These are phyloP conservation scores for Drosophila sucinea DNA, from an alignment of 1,140 invertebrate genomes.

Conservation along the genomic window DNA sequence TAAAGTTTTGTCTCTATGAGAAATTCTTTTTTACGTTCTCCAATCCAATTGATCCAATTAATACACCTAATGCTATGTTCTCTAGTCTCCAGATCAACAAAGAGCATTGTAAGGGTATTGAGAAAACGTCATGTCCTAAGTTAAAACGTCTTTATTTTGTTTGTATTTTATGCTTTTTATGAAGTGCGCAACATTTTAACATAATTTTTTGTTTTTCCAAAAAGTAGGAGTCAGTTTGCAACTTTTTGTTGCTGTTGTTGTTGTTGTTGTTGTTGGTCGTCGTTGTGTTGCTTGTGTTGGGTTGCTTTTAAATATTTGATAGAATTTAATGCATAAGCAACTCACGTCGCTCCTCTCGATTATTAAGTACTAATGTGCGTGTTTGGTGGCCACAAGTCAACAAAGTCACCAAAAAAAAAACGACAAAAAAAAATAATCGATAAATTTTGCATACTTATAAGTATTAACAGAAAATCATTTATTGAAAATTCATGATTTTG, in stretches of 20 bases:
- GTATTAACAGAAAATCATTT: no score
- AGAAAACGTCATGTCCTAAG: background rate
- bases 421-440: conserved; percentile 2
- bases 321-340: conserved; percentile 49
- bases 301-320: conserved; percentile 61
- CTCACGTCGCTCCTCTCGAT: conserved; percentile 48
- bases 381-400: conserved; percentile 44
- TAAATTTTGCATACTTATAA: no score
- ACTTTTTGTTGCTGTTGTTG: conserved; percentile 12
- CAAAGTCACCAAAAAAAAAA: conserved; percentile 24
- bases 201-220: conserved; percentile 30
- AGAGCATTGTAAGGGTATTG: background rate
- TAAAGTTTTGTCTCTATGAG: no score
- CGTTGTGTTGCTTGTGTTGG: background rate
- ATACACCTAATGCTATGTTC: no score
- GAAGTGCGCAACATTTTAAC: conserved; percentile 66
- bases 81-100: no score
- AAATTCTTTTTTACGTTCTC: no score
- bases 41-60: no score
- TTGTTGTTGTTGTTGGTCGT: background rate
- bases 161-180: conserved; percentile 43
- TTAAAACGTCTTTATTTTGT: background rate
- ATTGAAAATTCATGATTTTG: no score
- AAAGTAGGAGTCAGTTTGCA: conserved; percentile 10
- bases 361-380: conserved; percentile 58